Percentiles rank a stretch among this genome's conserved stretches.
These are phyloP conservation scores for Pelecanus crispus DNA, from an alignment of 2,113 vertebrate species.

Conservation along the genomic window DNA sequence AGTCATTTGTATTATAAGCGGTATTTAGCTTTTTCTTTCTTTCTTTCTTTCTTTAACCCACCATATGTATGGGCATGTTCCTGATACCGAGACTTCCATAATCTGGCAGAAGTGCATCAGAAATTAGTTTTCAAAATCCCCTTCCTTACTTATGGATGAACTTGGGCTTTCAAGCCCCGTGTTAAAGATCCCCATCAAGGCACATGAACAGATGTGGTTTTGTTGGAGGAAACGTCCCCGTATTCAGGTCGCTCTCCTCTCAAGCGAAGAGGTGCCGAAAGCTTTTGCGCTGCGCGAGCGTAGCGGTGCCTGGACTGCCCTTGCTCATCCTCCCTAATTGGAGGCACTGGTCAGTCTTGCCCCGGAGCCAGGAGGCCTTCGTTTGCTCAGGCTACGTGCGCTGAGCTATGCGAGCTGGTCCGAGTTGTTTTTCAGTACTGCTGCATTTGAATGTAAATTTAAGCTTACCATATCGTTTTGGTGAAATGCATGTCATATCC, in stretches of 20 bases:
- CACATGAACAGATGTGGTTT: background rate
- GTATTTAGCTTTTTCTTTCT: background rate
- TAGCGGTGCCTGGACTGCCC: accelerated
- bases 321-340: background rate
- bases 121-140: background rate
- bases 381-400: accelerated
- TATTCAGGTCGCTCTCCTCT: background rate
- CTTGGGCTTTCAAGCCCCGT: background rate
- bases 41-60: background rate
- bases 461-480: background rate
- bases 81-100: background rate
- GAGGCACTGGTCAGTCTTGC: background rate
- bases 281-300: accelerated
- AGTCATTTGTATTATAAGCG: background rate
- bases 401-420: background rate
- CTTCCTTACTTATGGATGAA: background rate
- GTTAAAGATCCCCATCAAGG: background rate
- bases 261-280: accelerated
- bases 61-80: background rate
- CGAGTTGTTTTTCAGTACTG: background rate
- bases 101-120: background rate
- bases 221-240: background rate
- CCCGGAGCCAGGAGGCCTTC: background rate
- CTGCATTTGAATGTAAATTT: background rate
- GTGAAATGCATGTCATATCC: background rate